These are phyloP conservation scores for Candidula unifasciata DNA, from an alignment of 2,888 invertebrate genomes.

Conservation along the genomic window DNA sequence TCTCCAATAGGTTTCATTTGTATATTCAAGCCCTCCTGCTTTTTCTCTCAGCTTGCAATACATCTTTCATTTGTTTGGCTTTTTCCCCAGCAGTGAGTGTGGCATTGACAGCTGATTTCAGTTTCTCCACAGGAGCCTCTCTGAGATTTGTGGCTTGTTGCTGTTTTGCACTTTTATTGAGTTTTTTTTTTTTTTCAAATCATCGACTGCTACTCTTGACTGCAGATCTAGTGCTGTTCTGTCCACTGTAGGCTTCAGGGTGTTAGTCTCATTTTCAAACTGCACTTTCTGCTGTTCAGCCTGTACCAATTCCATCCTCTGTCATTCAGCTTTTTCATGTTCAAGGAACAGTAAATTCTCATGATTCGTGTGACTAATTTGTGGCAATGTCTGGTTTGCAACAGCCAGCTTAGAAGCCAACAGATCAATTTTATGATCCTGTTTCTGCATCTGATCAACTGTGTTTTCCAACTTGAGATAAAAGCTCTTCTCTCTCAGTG, in stretches of 20 bases:
- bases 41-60: slow-evolving; percentile 72
- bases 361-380: slow-evolving; percentile 73
- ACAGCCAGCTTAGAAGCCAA: slow-evolving; percentile 75
- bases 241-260: slow-evolving; percentile 77
- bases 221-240: slow-evolving; percentile 77
- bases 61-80: slow-evolving; percentile 74
- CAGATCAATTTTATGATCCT: slow-evolving; percentile 78
- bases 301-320: slow-evolving; percentile 72
- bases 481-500: slow-evolving; percentile 76
- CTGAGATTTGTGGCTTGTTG: slow-evolving; percentile 69
- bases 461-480: slow-evolving; percentile 78
- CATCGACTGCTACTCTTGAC: slow-evolving; percentile 73
- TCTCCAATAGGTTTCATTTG: slow-evolving; percentile 76
- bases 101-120: slow-evolving; percentile 73
- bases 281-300: slow-evolving; percentile 74
- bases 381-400: slow-evolving; percentile 74
- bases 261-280: slow-evolving; percentile 77
- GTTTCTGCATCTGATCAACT: slow-evolving; percentile 77
- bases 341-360: slow-evolving; percentile 77
- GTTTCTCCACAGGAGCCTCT: slow-evolving; percentile 74
- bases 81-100: slow-evolving; percentile 76
- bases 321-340: slow-evolving; percentile 74
- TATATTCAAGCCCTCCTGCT: slow-evolving; percentile 69
- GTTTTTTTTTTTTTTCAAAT: slow-evolving; percentile 75
- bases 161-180: slow-evolving; percentile 72